A percentile compares a stretch with the other conserved stretches of the same genome.
These are phyloP conservation scores for Helarctos malayanus DNA, from an alignment of 2,797 vertebrate genomes.

Conservation along the genomic window DNA sequence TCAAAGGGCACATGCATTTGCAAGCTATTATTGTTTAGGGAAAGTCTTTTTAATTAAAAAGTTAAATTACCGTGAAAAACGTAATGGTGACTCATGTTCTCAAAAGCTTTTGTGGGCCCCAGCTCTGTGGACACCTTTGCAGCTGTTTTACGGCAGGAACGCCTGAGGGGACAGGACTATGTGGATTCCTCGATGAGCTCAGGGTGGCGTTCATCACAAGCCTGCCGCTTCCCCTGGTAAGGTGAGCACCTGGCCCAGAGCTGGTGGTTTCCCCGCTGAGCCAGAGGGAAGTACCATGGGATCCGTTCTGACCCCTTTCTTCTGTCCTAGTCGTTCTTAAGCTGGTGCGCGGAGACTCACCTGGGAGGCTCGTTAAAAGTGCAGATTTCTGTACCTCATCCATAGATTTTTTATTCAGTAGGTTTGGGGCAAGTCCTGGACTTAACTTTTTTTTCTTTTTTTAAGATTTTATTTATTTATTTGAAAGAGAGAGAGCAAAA, in stretches of 20 bases:
- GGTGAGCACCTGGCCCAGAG: not conserved
- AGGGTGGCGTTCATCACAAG: not conserved
- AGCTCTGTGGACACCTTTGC: not conserved
- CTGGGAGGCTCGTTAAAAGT: not conserved
- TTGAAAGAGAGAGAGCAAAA: not conserved
- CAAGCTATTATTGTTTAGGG: conserved; percentile 50
- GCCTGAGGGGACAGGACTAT: not conserved
- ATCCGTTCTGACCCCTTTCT: not conserved
- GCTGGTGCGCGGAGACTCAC: not conserved
- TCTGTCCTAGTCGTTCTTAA: not conserved
- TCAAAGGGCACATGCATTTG: not conserved
- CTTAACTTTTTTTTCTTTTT: not conserved
- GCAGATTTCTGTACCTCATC: not conserved
- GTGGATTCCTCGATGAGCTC: not conserved
- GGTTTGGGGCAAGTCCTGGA: not conserved
- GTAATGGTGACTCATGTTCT: not conserved
- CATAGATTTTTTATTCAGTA: not conserved
- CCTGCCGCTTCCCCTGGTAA: no score
- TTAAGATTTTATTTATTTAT: not conserved
- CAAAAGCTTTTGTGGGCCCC: not conserved
- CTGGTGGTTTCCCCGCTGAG: not conserved
- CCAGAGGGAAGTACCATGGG: not conserved
- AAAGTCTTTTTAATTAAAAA: conserved; percentile 66
- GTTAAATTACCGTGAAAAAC: conserved; percentile 30
- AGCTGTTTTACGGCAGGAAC: not conserved